phyloP scores from a whole-genome alignment of 2,113 vertebrate species.

The Platysteira castanea region DNA sequence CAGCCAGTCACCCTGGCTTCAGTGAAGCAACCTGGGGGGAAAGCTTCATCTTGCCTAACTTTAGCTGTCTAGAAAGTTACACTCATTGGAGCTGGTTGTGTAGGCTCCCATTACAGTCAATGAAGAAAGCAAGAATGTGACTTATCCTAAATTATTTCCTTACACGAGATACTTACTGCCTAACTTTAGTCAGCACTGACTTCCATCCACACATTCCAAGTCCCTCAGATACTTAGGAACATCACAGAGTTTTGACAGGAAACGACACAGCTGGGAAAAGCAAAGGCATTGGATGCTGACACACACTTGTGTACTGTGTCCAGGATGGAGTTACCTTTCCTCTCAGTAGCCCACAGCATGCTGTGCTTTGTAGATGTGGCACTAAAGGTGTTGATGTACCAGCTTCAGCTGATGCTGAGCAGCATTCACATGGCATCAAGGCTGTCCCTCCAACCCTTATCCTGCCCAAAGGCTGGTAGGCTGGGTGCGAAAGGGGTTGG shows the following conservation, averaged over 20 bases:
- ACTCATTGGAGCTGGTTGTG: not conserved
- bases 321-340: not conserved
- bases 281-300: not conserved
- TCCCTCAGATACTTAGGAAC: not conserved
- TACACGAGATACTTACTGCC: not conserved
- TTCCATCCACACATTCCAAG: not conserved
- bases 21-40: not conserved
- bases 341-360: not conserved
- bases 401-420: not conserved
- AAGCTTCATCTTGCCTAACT: not conserved
- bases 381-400: rapidly evolving
- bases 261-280: not conserved
- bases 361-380: not conserved
- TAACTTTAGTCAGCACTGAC: not conserved
- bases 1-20: not conserved
- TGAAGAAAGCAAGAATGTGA: not conserved
- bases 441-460: not conserved
- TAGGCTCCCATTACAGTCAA: not conserved
- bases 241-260: not conserved
- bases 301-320: not conserved
- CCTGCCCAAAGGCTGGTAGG: not conserved
- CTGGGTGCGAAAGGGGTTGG: not conserved
- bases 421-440: not conserved
- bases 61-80: not conserved
- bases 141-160: not conserved